Evolutionary conservation across 2,888 invertebrate species (phyloP).

Genomic region (Drosophila vallismaia): DNA sequence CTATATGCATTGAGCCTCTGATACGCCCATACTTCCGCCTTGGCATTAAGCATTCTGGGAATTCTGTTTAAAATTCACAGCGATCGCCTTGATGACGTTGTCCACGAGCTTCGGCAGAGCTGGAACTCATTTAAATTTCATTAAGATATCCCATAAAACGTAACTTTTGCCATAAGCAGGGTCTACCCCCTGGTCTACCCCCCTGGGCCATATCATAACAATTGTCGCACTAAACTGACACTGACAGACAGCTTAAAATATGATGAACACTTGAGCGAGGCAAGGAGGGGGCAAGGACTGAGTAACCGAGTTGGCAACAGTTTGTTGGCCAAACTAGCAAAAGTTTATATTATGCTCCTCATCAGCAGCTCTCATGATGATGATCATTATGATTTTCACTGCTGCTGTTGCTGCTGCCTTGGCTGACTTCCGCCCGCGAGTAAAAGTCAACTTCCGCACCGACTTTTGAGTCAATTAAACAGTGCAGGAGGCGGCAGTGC

Average conservation of each 20-base stretch:
- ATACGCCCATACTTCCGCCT: constrained; percentile 44
- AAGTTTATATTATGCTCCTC: constrained; percentile 49
- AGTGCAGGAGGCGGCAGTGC: constrained; percentile 48
- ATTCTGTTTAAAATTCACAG: constrained; percentile 48
- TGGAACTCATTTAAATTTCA: constrained; percentile 61
- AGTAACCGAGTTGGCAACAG: constrained; percentile 42
- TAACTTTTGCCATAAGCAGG: constrained; percentile 50
- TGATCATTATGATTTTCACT: constrained; percentile 31
- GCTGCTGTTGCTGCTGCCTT: neutral
- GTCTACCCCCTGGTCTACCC: neutral
- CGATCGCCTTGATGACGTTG: constrained; percentile 51
- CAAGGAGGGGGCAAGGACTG: neutral
- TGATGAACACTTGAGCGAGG: constrained; percentile 46
- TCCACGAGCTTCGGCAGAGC: constrained; percentile 39
- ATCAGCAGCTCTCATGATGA: constrained; percentile 26
- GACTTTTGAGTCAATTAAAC: constrained; percentile 71
- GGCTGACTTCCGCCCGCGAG: constrained; percentile 61
- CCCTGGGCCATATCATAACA: constrained; percentile 51
- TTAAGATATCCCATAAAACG: constrained; percentile 51
- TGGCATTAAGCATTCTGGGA: constrained; percentile 20
- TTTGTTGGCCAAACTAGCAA: constrained; percentile 58
- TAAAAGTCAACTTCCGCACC: constrained; percentile 62
- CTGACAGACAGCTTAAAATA: constrained; percentile 54
- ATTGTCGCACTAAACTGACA: constrained; percentile 60
- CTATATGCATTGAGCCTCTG: constrained; percentile 3